Percentiles rank a stretch among this genome's conserved stretches.
These are phyloP conservation scores for Danaus chrysippus DNA, from an alignment of 2,888 invertebrate species.

Conservation along the genomic window DNA sequence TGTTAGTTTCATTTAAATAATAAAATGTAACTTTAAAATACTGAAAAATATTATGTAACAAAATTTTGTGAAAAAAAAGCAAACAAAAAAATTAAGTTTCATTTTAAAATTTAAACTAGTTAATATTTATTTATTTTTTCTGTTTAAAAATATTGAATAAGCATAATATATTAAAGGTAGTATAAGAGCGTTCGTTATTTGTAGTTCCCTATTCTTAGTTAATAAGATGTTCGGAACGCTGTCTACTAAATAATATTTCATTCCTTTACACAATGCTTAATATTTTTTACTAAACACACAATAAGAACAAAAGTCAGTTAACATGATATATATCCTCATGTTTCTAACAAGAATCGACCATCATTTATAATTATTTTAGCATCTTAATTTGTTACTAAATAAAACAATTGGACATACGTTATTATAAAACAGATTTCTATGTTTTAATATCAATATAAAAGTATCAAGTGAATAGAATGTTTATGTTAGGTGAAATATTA, in stretches of 20 bases:
- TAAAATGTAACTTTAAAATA: constrained; percentile 3
- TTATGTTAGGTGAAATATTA: too few species aligned
- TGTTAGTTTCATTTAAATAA: too few species aligned
- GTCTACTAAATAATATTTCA: constrained; percentile 50
- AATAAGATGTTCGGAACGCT: constrained; percentile 61
- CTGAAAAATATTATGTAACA: constrained; percentile 6
- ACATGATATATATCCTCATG: constrained; percentile 19
- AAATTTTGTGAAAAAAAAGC: too few species aligned
- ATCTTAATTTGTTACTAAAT: too few species aligned
- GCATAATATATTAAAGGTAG: neutral
- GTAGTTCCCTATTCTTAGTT: neutral
- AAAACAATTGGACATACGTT: too few species aligned
- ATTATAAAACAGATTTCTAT: too few species aligned
- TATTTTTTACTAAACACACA: constrained; percentile 52
- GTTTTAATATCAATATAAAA: too few species aligned
- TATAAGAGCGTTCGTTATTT: neutral
- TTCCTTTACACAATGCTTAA: constrained; percentile 45
- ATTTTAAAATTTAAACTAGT: constrained; percentile 1
- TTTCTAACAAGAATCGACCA: neutral
- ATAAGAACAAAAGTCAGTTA: constrained; percentile 28
- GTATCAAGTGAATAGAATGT: too few species aligned
- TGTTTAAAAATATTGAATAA: neutral
- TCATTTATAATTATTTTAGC: neutral
- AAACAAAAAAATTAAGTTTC: constrained; percentile 10
- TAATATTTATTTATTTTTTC: neutral